Evolutionary conservation across 2,888 invertebrate species (phyloP), one percentile per base, ranked within the genome.

Genomic region (Drosophila formosana): DNA sequence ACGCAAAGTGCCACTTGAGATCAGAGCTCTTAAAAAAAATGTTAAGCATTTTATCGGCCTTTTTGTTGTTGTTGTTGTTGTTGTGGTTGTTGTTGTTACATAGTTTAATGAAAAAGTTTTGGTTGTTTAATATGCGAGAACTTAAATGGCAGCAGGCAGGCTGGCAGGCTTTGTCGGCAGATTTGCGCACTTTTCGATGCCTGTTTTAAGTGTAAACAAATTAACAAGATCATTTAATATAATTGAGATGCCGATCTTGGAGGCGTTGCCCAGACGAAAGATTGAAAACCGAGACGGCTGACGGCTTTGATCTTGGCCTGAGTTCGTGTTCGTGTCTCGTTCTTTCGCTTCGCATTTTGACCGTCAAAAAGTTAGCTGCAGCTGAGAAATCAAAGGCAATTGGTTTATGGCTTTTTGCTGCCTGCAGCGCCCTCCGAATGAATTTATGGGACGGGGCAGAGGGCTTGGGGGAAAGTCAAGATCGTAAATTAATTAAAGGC

Each of bases 161-260:
- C 82, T 82, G 73, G 46, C 74, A 53, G 55, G 49, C 82, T 82
- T 88, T 86, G 88, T 83, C 79, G 89, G 84, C 81, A 46, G 64
- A 74, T 66, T 67, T 63, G 67, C 75, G 66, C 74, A 78, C 50
- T 78, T 78, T 75, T 75, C 67, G 62, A 18, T 72, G 57, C 69
- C 65, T 67, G 70, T 66, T 69, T 65, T 39, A 69, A 83, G 76
- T 84, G 78, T 87, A 82, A 80, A 73, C 87, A 88, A 88, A 87
- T 89, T 90, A 89, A 89, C 89, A 77, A 87, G 81, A 85, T 88
- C 80, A 79, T 88, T 89, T 78, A 73, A 62, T 53, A 66, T 73
- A 88, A 83, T 88, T 84, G 82, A 72, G 80, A 78, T 81, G 78
- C 51, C 65, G 75, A 84, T 81, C 72, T 80, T 56, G 73, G 62